These are phyloP conservation scores for Zeuzera pyrina DNA, from an alignment of 2,888 invertebrate species.

Conservation along the genomic window DNA sequence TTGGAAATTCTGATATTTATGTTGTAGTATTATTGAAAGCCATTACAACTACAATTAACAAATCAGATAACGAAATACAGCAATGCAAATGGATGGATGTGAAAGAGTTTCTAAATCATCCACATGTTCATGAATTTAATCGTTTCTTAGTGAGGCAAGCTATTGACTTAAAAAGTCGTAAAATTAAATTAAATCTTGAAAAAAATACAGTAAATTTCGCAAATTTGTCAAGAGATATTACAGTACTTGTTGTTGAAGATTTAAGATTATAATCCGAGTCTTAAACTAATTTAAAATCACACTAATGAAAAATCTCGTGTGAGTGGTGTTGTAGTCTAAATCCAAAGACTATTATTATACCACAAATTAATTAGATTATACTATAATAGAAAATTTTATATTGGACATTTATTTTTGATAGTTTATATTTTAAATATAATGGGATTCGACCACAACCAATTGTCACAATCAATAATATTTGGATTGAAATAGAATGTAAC, in stretches of 20 bases:
- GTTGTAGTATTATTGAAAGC: constrained; percentile 83
- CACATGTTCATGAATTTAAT: constrained; percentile 82
- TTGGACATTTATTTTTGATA: too few species aligned
- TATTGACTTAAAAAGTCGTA: constrained; percentile 75
- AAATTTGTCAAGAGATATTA: constrained; percentile 41
- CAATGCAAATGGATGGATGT: constrained; percentile 88
- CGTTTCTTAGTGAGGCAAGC: constrained; percentile 77
- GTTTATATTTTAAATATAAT: too few species aligned
- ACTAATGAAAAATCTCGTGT: too few species aligned
- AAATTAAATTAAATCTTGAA: constrained; percentile 72
- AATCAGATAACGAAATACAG: constrained; percentile 84
- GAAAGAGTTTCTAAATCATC: constrained; percentile 79
- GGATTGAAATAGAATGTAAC: too few species aligned
- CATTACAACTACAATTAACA: constrained; percentile 72
- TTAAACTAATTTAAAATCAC: too few species aligned
- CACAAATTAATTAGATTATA: too few species aligned
- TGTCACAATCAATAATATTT: too few species aligned
- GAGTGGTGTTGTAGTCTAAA: too few species aligned
- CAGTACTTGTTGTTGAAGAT: constrained; percentile 46
- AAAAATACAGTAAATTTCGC: constrained; percentile 47
- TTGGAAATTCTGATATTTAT: constrained; percentile 91
- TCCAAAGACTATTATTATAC: too few species aligned
- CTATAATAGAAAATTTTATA: too few species aligned
- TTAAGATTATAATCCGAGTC: constrained; percentile 16
- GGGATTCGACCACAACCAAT: too few species aligned